Evolutionary conservation across 1,140 invertebrate genomes (phyloP).

Genomic region (Lethrus apterus): DNA sequence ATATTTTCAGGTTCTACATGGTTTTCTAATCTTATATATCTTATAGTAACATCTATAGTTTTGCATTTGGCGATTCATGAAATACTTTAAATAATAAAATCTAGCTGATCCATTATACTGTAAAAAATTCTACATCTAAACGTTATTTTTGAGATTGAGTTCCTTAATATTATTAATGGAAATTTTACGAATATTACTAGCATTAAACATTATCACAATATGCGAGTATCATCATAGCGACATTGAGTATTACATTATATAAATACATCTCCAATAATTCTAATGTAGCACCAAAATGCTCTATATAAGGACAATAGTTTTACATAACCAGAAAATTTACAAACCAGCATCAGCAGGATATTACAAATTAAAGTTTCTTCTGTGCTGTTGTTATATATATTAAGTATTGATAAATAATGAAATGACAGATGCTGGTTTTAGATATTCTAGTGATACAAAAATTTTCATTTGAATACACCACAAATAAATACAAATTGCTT

Average conservation of each 20-base stretch:
- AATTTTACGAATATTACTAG: constrained; percentile 5
- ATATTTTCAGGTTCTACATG: not conserved
- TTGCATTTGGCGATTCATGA: not conserved
- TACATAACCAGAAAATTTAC: no score
- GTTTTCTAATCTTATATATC: not conserved
- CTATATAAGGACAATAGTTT: constrained; percentile 5
- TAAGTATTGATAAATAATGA: no score
- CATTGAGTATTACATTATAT: constrained; percentile 9
- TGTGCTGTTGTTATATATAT: no score
- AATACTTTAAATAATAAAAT: not conserved
- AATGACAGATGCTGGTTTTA: no score
- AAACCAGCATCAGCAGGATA: no score
- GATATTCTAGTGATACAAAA: no score
- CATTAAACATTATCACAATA: constrained; percentile 34
- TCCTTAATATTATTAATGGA: not conserved
- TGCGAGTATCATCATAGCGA: constrained; percentile 28
- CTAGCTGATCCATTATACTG: not conserved
- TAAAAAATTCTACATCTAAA: not conserved
- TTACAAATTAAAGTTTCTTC: no score
- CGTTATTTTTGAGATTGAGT: not conserved
- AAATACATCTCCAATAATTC: constrained; percentile 1
- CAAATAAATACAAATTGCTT: no score
- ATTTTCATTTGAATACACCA: no score
- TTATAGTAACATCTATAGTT: not conserved
- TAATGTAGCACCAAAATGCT: constrained; percentile 2